Conservation (phyloP, 1,140 invertebrate species). For the Diorhabda elongata region DNA sequence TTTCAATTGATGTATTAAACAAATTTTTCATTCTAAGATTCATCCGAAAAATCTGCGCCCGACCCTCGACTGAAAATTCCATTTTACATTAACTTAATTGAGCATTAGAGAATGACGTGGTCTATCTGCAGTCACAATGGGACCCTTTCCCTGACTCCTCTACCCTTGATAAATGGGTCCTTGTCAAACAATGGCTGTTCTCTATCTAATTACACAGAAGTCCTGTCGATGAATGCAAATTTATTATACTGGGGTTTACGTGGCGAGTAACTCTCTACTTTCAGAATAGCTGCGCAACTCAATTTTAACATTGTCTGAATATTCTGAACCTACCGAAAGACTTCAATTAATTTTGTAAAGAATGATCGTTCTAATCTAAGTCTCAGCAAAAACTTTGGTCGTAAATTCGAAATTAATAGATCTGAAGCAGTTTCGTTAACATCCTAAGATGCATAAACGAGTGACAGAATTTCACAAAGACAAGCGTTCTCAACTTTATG, state of each 20-base stretch:
- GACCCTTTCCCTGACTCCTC: neutral
- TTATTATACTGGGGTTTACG: neutral
- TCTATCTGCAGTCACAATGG: constrained; percentile 1
- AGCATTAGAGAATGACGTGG: constrained; percentile 1
- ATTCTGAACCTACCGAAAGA: neutral
- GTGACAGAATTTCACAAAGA: no score
- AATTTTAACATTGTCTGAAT: neutral
- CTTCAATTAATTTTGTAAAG: neutral
- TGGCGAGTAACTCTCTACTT: neutral
- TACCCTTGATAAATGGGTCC: neutral
- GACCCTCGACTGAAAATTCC: neutral
- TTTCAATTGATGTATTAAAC: no score
- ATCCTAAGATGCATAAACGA: no score
- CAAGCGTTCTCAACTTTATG: no score
- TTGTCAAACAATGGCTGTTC: constrained; percentile 2
- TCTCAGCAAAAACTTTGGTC: neutral
- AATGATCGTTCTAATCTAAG: neutral
- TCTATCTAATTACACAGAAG: constrained; percentile 2
- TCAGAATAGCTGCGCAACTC: neutral
- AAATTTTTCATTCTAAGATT: no score
- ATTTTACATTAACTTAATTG: neutral
- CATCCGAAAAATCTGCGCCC: no score
- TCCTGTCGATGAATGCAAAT: constrained; percentile 2
- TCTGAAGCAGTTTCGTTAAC: neutral
- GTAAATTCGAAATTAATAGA: constrained; percentile 1